Conservation (phyloP, 2,797 vertebrate species). For the Okamejei kenojei region DNA sequence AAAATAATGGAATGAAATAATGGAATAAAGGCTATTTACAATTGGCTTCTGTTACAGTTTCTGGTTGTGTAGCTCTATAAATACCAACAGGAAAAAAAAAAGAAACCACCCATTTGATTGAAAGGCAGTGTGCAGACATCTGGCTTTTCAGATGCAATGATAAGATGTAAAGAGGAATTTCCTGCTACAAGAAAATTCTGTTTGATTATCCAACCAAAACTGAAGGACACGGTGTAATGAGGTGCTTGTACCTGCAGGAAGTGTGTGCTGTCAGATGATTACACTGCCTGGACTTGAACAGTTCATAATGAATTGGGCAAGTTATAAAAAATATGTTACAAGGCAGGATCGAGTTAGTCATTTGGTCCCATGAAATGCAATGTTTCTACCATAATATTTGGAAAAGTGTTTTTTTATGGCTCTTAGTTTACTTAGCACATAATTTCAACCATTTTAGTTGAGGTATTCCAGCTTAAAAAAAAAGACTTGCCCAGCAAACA, state of each 20-base stretch:
- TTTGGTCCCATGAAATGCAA: background rate
- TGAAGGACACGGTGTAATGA: background rate
- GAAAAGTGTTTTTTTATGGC: background rate
- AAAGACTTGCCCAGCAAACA: background rate
- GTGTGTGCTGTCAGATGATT: background rate
- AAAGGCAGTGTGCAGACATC: slow-evolving; percentile 7
- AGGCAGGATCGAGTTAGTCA: background rate
- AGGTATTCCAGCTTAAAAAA: background rate
- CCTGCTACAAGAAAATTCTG: slow-evolving; percentile 4
- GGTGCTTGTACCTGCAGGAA: background rate
- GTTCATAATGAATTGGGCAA: background rate
- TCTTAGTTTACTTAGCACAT: background rate
- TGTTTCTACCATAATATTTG: background rate
- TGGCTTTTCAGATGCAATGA: slow-evolving; percentile 35
- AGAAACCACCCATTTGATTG: slow-evolving; percentile 33
- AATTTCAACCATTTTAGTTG: background rate
- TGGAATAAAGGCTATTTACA: background rate
- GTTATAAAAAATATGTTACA: background rate
- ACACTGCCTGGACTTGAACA: background rate
- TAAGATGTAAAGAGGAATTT: slow-evolving; percentile 32
- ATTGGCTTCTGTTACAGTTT: background rate
- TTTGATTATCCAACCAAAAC: background rate
- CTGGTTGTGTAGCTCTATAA: background rate
- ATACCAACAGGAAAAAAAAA: slow-evolving; percentile 28
- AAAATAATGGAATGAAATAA: background rate